Base-by-base conservation (phyloP, 2,888 invertebrate genomes). In the Acrobasis repandana region DNA sequence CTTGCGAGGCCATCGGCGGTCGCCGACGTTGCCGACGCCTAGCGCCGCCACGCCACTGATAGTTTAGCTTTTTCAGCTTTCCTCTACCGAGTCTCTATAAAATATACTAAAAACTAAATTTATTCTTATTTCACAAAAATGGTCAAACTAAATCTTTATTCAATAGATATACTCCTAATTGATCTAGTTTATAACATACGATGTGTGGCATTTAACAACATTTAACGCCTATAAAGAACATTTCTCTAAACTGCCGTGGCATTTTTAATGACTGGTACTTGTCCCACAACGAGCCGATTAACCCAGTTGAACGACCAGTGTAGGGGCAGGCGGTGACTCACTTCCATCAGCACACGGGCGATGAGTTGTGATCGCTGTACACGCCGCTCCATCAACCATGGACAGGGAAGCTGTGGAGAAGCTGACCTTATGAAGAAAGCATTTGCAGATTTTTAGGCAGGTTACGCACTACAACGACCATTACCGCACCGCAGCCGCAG, bases 351-450 rank as follows among this genome's bases (percentile, higher is more conserved):
- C 43, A 14, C 43, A 43, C 43, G 43, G 43, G 43, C 43, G 43
- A 43, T 43, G 16, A 52, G 52, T 52, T 16, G 38, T 11, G 36
- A 20, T 38, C 70, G 28, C 28, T 28, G 28, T 28, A 66, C 68
- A 71, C 71, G 70, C 68, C 57, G 65, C 65, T 66, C 64, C 65
- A 67, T 72, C 70, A 67, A 64, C 60, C 9, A 9, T 52, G 65
- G 46, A 63, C 61, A 66, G n/a, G 1, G 59, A 47, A 62, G 43
- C 38, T 9, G 43, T 65, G 57, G 70, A 70, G 66, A 15, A 14
- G 63, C 4, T 43, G 11, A 43, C n/a, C 6, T 20, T 20, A 20
- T 20, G 20, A 4, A 20, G 28, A 28, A 5, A 28, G 28, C 0
- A 4, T 28, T 28, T 28, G 28, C 28, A 28, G 28, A 28, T 28